Percentiles rank a stretch among this genome's conserved stretches.
These are phyloP conservation scores for Archaeoteleia sp. DNA, from an alignment of 2,888 invertebrate species.

Conservation along the genomic window DNA sequence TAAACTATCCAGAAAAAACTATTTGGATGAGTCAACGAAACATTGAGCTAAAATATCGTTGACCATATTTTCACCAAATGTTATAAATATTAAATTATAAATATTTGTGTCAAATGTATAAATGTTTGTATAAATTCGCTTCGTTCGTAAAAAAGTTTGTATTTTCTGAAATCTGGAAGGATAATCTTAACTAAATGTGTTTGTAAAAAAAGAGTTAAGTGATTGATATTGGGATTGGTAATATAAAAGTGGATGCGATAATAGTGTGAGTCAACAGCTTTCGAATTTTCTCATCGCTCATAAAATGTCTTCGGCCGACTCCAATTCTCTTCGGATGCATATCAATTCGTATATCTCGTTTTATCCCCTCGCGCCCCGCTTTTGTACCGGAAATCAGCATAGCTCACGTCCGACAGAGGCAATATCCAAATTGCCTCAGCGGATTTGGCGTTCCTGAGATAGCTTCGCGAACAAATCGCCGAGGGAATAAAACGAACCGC, in stretches of 20 bases:
- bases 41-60: too few species aligned
- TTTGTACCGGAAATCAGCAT: slow-evolving; percentile 49
- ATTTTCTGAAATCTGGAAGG: slow-evolving; percentile 38
- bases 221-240: slow-evolving; percentile 36
- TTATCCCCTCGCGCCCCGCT: slow-evolving; percentile 23
- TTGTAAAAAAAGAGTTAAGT: slow-evolving; percentile 21
- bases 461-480: slow-evolving; percentile 63
- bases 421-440: slow-evolving; percentile 70
- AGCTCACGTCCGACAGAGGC: slow-evolving; percentile 62
- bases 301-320: slow-evolving; percentile 36
- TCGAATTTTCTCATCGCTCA: slow-evolving; percentile 43
- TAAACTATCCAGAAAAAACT: too few species aligned
- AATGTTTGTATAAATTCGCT: too few species aligned
- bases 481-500: slow-evolving; percentile 65
- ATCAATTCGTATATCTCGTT: slow-evolving; percentile 43
- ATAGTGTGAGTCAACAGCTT: slow-evolving; percentile 46
- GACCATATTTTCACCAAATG: too few species aligned
- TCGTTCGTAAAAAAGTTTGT: too few species aligned
- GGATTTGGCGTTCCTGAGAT: slow-evolving; percentile 62
- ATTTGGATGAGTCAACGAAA: too few species aligned
- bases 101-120: too few species aligned
- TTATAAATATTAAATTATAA: too few species aligned
- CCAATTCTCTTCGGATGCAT: slow-evolving; percentile 43
- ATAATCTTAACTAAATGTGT: slow-evolving; percentile 40
- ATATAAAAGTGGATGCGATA: slow-evolving; percentile 26